These are phyloP conservation scores for Spatulosminthurus flaviceps DNA, from an alignment of 2,888 invertebrate species.

Conservation along the genomic window DNA sequence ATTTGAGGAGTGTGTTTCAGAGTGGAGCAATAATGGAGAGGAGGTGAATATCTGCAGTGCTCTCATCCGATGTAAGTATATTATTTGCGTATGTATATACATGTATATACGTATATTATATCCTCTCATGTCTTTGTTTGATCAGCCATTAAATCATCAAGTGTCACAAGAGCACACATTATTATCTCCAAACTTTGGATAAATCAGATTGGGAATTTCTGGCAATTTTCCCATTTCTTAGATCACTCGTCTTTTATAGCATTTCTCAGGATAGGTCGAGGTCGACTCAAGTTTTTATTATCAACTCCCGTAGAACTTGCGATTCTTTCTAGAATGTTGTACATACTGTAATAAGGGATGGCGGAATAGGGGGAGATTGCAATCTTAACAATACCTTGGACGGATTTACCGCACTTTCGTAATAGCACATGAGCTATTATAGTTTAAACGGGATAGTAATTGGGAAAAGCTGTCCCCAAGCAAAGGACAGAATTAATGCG, in stretches of 20 bases:
- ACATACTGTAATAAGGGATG: background rate
- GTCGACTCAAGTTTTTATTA: too few species aligned
- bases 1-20: too few species aligned
- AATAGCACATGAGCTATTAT: background rate
- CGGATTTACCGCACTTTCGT: background rate
- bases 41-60: too few species aligned
- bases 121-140: background rate
- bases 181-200: conserved; percentile 14
- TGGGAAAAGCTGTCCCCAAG: background rate
- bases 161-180: background rate
- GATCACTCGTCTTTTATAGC: too few species aligned
- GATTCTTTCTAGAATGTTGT: too few species aligned
- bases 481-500: background rate
- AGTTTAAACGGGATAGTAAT: background rate
- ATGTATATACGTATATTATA: too few species aligned
- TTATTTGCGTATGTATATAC: too few species aligned
- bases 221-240: conserved; percentile 5
- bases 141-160: conserved; percentile 5
- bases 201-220: conserved; percentile 7
- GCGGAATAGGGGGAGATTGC: background rate
- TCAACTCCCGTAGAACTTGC: too few species aligned
- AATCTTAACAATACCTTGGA: background rate
- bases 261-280: too few species aligned
- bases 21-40: too few species aligned
- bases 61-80: too few species aligned